Conservation (phyloP, 2,113 vertebrate species). For the Eublepharis macularius region DNA sequence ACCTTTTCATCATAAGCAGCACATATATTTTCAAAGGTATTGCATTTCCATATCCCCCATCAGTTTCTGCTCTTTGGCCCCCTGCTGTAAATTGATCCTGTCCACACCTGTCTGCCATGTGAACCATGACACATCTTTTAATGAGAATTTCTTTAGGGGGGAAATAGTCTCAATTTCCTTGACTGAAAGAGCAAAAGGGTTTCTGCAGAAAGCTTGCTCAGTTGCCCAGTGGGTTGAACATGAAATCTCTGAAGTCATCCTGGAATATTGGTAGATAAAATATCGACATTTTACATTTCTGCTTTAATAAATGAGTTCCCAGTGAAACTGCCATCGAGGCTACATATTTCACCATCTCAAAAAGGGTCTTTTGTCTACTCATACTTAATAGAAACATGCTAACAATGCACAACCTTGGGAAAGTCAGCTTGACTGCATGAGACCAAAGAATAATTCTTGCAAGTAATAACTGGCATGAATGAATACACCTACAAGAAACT, state of each 20-base stretch:
- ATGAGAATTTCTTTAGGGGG: slow-evolving; percentile 5
- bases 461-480: background rate
- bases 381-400: background rate
- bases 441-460: background rate
- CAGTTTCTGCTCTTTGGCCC: slow-evolving; percentile 24
- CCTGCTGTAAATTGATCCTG: slow-evolving; percentile 32
- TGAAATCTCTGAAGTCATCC: background rate
- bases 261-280: background rate
- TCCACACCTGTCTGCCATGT: slow-evolving; percentile 21
- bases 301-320: background rate
- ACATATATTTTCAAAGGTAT: slow-evolving; percentile 29
- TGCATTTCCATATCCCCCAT: slow-evolving; percentile 32
- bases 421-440: background rate
- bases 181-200: background rate
- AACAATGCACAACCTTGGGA: background rate
- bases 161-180: background rate
- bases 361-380: background rate
- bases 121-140: slow-evolving; percentile 30
- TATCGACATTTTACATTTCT: background rate
- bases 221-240: background rate
- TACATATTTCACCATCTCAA: background rate
- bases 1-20: slow-evolving; percentile 17
- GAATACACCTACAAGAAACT: background rate
- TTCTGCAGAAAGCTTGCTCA: background rate
- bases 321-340: background rate